A percentile compares a stretch with the other conserved stretches of the same genome.
Evolutionary conservation across 2,113 vertebrate species (phyloP).

Genomic region (Propithecus coquereli): DNA sequence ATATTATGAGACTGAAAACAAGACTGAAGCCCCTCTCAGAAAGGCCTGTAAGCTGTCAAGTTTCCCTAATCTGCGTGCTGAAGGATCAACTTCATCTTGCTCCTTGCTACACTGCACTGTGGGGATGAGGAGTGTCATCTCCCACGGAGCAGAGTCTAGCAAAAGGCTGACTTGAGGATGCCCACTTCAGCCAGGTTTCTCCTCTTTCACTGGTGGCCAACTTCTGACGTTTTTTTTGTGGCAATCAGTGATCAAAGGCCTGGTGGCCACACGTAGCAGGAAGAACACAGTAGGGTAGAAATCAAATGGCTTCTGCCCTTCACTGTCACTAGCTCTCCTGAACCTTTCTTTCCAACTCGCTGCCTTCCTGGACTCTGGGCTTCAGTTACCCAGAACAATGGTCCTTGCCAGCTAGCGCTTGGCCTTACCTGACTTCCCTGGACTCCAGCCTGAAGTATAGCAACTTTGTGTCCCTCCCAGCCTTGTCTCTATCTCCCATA

Average conservation of each 20-base stretch:
- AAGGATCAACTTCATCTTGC: not conserved
- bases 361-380: conserved; percentile 14
- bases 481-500: not conserved
- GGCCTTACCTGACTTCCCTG: conserved; percentile 25
- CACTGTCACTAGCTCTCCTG: not conserved
- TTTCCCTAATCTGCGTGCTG: not conserved
- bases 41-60: not conserved
- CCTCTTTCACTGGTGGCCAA: not conserved
- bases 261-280: not conserved
- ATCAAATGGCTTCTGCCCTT: not conserved
- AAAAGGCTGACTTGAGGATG: not conserved
- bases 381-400: not conserved
- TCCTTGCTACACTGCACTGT: not conserved
- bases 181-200: not conserved
- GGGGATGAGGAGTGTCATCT: not conserved
- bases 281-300: not conserved
- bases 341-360: not conserved
- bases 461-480: not conserved
- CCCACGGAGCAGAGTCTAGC: not conserved
- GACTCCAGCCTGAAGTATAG: conserved; percentile 18
- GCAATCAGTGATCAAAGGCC: not conserved
- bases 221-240: not conserved
- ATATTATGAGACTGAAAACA: not conserved
- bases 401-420: not conserved
- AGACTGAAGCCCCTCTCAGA: not conserved